Base-by-base conservation (phyloP, 2,888 invertebrate genomes). In the Napeogenes inachia region DNA sequence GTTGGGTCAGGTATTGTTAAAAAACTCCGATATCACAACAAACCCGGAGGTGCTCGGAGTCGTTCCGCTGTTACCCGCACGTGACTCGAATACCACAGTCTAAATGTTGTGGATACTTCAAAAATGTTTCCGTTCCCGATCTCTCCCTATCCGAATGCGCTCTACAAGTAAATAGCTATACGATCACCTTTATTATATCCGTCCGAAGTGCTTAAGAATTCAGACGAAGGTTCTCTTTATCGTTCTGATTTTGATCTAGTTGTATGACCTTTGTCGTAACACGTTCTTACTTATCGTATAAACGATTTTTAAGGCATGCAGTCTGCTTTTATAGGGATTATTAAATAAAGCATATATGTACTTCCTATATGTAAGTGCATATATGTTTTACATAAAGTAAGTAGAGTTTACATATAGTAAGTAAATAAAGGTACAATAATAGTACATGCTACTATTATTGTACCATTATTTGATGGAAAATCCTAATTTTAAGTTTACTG, bases 21-120 rank as follows among this genome's bases (percentile, higher is more conserved):
- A 87, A 87, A 86, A 84, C 76, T 78, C 78, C 80, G 84, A 85
- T 89, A 89, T 87, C 87, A 87, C 87, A 87, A 88, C 89, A 89
- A 87, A 85, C 86, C 85, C 82, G 82, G 80, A 81, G 86, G 83
- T 84, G 80, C 80, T 80, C 80, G 78, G 78, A 81, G 68, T 80
- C 83, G 83, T 79, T 78, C 76, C 84, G 87, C 87, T 87, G 87
- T 84, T 85, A 79, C 81, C 72, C 71, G 76, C 67, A 86, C 89
- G 89, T 89, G 89, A 86, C 81, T 78, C 75, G 89, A 80, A 85
- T 87, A 78, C 79, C 75, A 80, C 77, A 77, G 68, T 79, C 80
- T 71, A 74, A 79, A 80, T 78, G 80, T 81, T 81, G 70, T 78
- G 82, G 82, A 85, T 87, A 87, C 87, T 87, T 83, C 82, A 79